phyloP scores from a whole-genome alignment of 2,888 invertebrate genomes.

The Phyto melanocephala region DNA sequence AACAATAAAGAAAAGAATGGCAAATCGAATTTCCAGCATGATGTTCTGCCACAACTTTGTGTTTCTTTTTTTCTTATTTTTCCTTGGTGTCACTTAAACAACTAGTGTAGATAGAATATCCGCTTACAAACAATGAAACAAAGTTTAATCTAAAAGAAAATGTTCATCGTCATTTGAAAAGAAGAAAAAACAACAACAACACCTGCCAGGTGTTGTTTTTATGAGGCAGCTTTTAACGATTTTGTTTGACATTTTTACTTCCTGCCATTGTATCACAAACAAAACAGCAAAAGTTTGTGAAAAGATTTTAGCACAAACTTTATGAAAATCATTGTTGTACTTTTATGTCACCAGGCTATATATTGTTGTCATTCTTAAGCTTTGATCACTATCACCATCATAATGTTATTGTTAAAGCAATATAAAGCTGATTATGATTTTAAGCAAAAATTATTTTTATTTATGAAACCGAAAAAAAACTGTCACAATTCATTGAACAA shows the following conservation, averaged over 20 bases:
- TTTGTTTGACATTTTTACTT: background rate
- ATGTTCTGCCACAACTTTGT: background rate
- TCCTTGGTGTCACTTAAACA: slow-evolving; percentile 18
- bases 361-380: slow-evolving; percentile 6
- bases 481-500: background rate
- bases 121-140: slow-evolving; percentile 45
- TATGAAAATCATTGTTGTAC: background rate
- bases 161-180: background rate
- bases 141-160: too few relatives aligned
- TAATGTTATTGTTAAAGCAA: background rate
- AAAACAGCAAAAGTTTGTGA: background rate
- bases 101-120: slow-evolving; percentile 27
- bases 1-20: slow-evolving; percentile 7
- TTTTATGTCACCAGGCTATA: slow-evolving; percentile 18
- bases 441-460: background rate
- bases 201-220: slow-evolving; percentile 58
- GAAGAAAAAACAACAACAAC: slow-evolving; percentile 12
- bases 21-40: slow-evolving; percentile 44
- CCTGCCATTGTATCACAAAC: background rate
- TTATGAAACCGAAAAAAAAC: background rate
- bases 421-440: background rate
- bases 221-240: slow-evolving; percentile 39
- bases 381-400: background rate
- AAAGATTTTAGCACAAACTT: background rate
- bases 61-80: background rate